Evolutionary conservation across 2,888 invertebrate species (phyloP).

Genomic region (Nesidiocoris tenuis): DNA sequence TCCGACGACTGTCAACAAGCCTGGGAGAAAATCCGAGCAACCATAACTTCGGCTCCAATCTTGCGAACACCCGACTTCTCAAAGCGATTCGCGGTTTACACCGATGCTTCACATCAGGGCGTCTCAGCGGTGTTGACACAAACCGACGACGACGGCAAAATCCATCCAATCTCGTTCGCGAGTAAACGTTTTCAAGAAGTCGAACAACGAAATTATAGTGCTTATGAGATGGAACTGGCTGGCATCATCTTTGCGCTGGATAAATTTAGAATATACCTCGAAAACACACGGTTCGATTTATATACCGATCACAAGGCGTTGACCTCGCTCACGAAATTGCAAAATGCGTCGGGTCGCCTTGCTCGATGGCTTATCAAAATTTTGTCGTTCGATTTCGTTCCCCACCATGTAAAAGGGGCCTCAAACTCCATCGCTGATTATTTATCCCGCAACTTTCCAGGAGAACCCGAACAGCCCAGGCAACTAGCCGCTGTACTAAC

Average conservation of each 20-base stretch:
- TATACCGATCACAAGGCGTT: conserved; percentile 17
- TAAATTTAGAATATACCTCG: conserved; percentile 2
- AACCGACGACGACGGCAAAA: not conserved
- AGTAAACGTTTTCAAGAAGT: not conserved
- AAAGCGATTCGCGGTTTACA: not conserved
- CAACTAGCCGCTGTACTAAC: not conserved
- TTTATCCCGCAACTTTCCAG: not conserved
- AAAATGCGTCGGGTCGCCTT: conserved; percentile 5
- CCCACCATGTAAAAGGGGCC: conserved; percentile 1
- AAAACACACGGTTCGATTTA: conserved; percentile 2
- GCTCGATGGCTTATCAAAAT: conserved; percentile 12
- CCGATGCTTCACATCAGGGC: conserved; percentile 1
- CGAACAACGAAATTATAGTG: conserved; percentile 16
- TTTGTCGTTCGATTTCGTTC: conserved; percentile 1
- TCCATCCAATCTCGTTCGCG: conserved; percentile 1
- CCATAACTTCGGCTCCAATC: conserved; percentile 7
- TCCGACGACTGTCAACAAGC: not conserved
- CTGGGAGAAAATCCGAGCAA: not conserved
- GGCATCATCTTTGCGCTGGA: conserved; percentile 4
- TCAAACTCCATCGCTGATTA: not conserved
- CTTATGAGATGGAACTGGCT: conserved; percentile 9
- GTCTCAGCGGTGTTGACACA: not conserved
- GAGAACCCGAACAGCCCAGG: not conserved
- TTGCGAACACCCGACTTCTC: not conserved
- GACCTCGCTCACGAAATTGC: not conserved